These are phyloP conservation scores for Dysmachus trigonus DNA, from an alignment of 2,888 invertebrate genomes.

Conservation along the genomic window DNA sequence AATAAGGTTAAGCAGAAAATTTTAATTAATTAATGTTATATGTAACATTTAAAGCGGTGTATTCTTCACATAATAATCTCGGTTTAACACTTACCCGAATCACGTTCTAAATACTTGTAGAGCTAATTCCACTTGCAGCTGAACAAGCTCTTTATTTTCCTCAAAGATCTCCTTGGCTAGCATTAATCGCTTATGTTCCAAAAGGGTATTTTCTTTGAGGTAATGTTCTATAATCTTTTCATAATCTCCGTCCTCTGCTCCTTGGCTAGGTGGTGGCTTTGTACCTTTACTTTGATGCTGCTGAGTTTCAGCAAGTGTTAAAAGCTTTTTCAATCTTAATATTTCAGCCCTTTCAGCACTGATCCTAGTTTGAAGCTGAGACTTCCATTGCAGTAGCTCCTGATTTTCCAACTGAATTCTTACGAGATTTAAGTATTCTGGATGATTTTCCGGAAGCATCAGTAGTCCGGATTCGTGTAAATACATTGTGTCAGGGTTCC, in stretches of 20 bases:
- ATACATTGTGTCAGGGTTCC: conserved; percentile 52
- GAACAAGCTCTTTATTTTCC: conserved; percentile 76
- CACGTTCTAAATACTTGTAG: conserved; percentile 53
- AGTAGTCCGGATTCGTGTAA: conserved; percentile 60
- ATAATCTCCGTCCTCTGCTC: conserved; percentile 58
- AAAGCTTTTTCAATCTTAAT: conserved; percentile 69
- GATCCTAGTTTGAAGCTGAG: conserved; percentile 74
- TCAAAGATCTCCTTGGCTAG: conserved; percentile 77
- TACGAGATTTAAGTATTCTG: conserved; percentile 68
- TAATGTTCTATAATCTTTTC: conserved; percentile 67
- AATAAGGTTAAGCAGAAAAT: not conserved
- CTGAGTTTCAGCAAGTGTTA: conserved; percentile 60
- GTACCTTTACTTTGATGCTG: conserved; percentile 50
- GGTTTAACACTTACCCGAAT: not conserved
- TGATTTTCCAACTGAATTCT: conserved; percentile 74
- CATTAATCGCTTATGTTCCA: conserved; percentile 75
- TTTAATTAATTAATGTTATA: not conserved
- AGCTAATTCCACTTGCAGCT: conserved; percentile 74
- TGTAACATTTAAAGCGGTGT: not conserved
- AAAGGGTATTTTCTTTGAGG: conserved; percentile 72
- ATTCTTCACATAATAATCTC: not conserved
- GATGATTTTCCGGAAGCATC: conserved; percentile 66
- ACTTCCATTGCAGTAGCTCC: conserved; percentile 74
- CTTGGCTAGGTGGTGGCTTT: conserved; percentile 42
- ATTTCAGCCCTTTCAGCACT: conserved; percentile 79